Evolutionary conservation across 2,113 vertebrate species (phyloP), one percentile per base, ranked within the genome.

Genomic region (Dicrurus megarhynchus): DNA sequence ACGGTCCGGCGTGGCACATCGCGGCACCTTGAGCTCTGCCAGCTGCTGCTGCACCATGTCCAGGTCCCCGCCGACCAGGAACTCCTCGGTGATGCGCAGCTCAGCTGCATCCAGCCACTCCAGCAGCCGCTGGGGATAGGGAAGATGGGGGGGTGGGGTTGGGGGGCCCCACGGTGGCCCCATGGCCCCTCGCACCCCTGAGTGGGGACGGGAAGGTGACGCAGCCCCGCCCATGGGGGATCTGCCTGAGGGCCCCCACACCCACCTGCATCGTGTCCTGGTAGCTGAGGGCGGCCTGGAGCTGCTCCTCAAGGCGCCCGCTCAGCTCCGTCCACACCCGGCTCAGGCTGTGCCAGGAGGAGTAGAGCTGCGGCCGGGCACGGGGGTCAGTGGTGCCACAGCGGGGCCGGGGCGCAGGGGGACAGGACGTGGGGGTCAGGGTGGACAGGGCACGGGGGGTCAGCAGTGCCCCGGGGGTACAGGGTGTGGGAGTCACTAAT

Each of bases 301-400:
- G 95, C 78, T 98, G 98, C 67, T 98, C 98, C 96, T 98, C 98
- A 37, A 99, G 97, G 85, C 98, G 98, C 78, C 84, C 90, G 77
- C 98, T 95, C 46, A 98, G 97, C 89, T 99, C 98, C 1, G 79
- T 97, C 98, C 99, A 99, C 42, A 96, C 97, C 94, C 98, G 98
- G 96, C 93, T 99, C 94, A 99, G 96, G 96, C 98, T 98, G 97
- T 99, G 98, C 98, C 98, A 99, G 4, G 96, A 98, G 91, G 97
- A 97, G 93, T 99, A 99, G 59, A 99, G 98, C 99, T 99, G 88
- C 65, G 53, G 60, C 50, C 46, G 8, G 59, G 68, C 10, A 10
- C 7, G 3, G 52, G 21, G 63, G 77, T 56, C 77, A 80, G 77
- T 5, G 50, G 33, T 13, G 76, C 15, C 76, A 17, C 33, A 10